A percentile compares a stretch with the other conserved stretches of the same genome.
phyloP scores from a whole-genome alignment of 2,113 vertebrate genomes.

The Camelus bactrianus region DNA sequence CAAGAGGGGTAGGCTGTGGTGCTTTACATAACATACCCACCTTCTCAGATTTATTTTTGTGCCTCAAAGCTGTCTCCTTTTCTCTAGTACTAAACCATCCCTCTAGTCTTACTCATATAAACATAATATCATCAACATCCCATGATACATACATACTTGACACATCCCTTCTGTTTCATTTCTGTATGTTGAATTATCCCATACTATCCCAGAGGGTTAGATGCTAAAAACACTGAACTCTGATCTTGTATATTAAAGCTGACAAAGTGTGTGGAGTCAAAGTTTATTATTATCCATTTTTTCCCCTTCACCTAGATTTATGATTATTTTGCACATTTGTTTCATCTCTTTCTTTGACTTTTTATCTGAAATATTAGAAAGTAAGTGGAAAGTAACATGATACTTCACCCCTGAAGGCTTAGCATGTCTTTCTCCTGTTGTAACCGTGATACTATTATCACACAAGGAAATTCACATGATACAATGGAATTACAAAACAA shows the following conservation, averaged over 20 bases:
- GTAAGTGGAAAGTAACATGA: not conserved
- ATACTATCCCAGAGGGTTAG: not conserved
- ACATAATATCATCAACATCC: not conserved
- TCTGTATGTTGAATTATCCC: not conserved
- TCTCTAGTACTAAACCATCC: not conserved
- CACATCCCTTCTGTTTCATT: not conserved
- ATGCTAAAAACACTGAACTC: not conserved
- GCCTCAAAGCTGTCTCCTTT: not conserved
- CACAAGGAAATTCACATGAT: not conserved
- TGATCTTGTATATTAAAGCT: not conserved
- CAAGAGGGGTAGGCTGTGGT: not conserved
- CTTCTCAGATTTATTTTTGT: constrained; percentile 20
- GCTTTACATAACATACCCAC: not conserved
- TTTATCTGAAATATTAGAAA: constrained; percentile 1
- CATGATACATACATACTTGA: not conserved
- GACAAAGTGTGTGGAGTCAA: not conserved
- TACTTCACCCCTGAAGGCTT: not conserved
- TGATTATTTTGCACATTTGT: not conserved
- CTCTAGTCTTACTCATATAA: not conserved
- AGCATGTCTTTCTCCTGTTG: not conserved
- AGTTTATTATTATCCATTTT: not conserved
- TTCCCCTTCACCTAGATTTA: not conserved
- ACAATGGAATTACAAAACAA: not conserved
- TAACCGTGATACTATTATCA: not conserved
- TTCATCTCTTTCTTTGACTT: not conserved